Conservation (phyloP, 1,140 invertebrate species). For the Diorhabda elongata region DNA sequence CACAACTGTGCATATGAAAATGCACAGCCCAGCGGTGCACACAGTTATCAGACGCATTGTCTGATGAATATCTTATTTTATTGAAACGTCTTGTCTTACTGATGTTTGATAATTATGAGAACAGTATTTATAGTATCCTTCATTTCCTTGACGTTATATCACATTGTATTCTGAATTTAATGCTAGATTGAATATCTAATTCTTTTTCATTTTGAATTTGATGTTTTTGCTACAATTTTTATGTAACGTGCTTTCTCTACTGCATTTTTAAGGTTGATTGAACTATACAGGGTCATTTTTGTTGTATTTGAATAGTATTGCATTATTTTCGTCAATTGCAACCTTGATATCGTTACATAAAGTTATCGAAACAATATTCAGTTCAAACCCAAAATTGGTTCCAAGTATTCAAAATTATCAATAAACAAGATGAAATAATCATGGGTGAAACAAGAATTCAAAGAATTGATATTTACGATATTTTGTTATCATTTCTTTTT, state of each 20-base stretch:
- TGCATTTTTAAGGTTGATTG: slow-evolving; percentile 19
- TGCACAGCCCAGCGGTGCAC: slow-evolving; percentile 9
- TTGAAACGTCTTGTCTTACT: slow-evolving; percentile 12
- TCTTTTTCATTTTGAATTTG: slow-evolving; percentile 15
- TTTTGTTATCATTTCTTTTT: no score
- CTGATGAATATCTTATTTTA: neutral
- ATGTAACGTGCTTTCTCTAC: slow-evolving; percentile 25
- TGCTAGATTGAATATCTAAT: slow-evolving; percentile 10
- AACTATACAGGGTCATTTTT: slow-evolving; percentile 3
- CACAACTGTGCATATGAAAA: slow-evolving; percentile 11
- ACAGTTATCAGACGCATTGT: slow-evolving; percentile 18
- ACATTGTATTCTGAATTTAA: slow-evolving; percentile 19
- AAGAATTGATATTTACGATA: no score
- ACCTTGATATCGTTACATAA: no score
- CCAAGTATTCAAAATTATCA: no score
- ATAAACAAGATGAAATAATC: no score
- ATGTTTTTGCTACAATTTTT: slow-evolving; percentile 22
- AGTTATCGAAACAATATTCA: no score
- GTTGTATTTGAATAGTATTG: no score
- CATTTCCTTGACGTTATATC: slow-evolving; percentile 14
- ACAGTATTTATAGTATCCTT: slow-evolving; percentile 22
- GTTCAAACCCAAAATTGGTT: no score
- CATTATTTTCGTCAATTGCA: no score
- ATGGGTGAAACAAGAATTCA: no score
- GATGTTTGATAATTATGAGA: slow-evolving; percentile 13